Evolutionary conservation across 2,113 vertebrate genomes (phyloP).

Genomic region (Nycticryphes semicollaris): DNA sequence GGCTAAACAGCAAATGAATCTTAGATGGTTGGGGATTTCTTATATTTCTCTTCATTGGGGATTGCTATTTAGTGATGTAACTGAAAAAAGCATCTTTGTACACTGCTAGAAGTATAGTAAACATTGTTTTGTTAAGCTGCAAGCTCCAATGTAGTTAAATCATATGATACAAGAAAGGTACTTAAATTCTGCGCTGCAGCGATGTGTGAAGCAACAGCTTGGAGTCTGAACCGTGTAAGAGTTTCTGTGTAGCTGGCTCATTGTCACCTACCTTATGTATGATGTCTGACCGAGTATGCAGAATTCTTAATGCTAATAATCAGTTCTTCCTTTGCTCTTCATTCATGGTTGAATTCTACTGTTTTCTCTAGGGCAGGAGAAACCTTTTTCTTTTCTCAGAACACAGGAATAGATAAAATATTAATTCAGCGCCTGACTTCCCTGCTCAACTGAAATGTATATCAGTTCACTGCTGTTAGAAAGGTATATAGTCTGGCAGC

Average conservation of each 20-base stretch:
- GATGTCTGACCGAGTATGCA: constrained; percentile 41
- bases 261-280: not conserved
- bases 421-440: constrained; percentile 39
- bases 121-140: not conserved
- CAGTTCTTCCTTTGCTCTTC: not conserved
- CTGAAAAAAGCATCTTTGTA: not conserved
- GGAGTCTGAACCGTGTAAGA: not conserved
- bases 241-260: not conserved
- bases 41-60: not conserved
- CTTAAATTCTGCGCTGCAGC: not conserved
- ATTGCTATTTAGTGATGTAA: not conserved
- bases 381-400: constrained; percentile 19
- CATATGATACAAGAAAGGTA: not conserved
- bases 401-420: constrained; percentile 31
- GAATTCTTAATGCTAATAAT: constrained; percentile 68
- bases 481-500: not conserved
- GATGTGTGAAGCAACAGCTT: not conserved
- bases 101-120: not conserved
- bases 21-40: not conserved
- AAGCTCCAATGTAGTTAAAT: not conserved
- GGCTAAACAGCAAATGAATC: not conserved
- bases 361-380: constrained; percentile 16
- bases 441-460: not conserved
- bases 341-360: constrained; percentile 1
- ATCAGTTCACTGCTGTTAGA: not conserved